Evolutionary conservation across 2,888 invertebrate species (phyloP).

Genomic region (Diplazon laetatorius): DNA sequence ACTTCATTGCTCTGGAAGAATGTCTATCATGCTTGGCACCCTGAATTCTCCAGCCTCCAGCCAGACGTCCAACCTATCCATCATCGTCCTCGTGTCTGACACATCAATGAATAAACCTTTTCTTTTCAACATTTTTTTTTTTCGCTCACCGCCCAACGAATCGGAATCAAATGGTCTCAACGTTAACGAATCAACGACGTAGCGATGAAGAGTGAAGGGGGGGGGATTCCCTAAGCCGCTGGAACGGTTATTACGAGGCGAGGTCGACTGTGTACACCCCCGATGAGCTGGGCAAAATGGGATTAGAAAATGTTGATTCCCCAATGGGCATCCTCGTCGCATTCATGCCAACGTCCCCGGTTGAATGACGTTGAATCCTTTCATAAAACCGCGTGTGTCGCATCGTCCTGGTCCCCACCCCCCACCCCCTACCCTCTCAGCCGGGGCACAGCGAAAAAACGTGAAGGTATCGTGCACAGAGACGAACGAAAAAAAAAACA

Average conservation of each 20-base stretch:
- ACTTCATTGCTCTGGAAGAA: too few species aligned
- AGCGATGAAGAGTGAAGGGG: too few species aligned
- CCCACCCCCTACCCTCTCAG: conserved; percentile 24
- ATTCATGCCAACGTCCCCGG: neutral
- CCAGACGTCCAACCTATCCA: too few species aligned
- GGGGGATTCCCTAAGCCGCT: conserved; percentile 24
- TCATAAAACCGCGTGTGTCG: conserved; percentile 38
- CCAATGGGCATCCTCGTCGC: neutral
- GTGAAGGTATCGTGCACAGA: conserved; percentile 1
- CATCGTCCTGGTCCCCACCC: neutral
- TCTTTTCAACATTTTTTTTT: too few species aligned
- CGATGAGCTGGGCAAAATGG: neutral
- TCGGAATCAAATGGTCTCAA: conserved; percentile 7
- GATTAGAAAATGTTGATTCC: conserved; percentile 16
- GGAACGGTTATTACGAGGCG: conserved; percentile 32
- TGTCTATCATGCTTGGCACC: too few species aligned
- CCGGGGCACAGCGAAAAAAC: neutral
- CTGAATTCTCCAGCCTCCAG: too few species aligned
- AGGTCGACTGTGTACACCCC: neutral
- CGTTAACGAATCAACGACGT: conserved; percentile 31
- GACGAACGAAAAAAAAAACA: conserved; percentile 3
- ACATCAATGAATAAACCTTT: conserved; percentile 6
- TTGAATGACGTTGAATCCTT: conserved; percentile 33
- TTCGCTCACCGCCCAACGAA: neutral
- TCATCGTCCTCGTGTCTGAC: neutral